phyloP scores from a whole-genome alignment of 2,888 invertebrate species.

The Diarsia dahlii region DNA sequence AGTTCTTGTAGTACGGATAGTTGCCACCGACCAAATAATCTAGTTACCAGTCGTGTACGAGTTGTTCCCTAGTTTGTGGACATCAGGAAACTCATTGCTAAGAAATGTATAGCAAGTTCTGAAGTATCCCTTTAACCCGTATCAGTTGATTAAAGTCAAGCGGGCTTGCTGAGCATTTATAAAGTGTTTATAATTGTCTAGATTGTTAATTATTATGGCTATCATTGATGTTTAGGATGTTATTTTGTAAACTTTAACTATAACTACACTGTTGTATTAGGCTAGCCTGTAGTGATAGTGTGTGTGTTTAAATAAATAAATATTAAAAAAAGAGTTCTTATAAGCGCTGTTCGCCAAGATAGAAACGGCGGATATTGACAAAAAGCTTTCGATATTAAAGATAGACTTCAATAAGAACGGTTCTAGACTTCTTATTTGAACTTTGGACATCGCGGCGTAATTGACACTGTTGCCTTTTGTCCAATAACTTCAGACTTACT shows the following conservation, averaged over 20 bases:
- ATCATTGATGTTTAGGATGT: no score
- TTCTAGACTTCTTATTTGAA: slow-evolving; percentile 12
- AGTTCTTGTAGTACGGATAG: not conserved
- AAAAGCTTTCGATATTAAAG: slow-evolving; percentile 22
- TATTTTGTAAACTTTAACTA: no score
- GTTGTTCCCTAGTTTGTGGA: slow-evolving; percentile 21
- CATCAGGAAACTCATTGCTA: slow-evolving; percentile 36
- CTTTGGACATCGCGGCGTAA: slow-evolving; percentile 6
- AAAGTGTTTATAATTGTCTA: no score
- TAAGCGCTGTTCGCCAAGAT: not conserved
- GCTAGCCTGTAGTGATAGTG: no score
- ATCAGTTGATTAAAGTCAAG: slow-evolving; percentile 15
- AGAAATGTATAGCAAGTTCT: slow-evolving; percentile 8
- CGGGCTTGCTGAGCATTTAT: not conserved
- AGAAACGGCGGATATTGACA: slow-evolving; percentile 7
- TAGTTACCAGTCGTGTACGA: slow-evolving; percentile 19
- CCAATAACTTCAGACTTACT: slow-evolving; percentile 8
- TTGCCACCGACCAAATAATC: slow-evolving; percentile 21
- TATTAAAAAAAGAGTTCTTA: not conserved
- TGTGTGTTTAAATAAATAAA: no score
- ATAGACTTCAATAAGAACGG: not conserved
- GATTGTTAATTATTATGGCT: no score
- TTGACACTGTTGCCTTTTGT: slow-evolving; percentile 6
- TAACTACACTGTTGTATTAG: no score
- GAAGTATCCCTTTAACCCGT: slow-evolving; percentile 20